A percentile compares a stretch with the other conserved stretches of the same genome.
Conservation (phyloP, 2,113 vertebrate genomes). For the Potamarius usumacintae region DNA sequence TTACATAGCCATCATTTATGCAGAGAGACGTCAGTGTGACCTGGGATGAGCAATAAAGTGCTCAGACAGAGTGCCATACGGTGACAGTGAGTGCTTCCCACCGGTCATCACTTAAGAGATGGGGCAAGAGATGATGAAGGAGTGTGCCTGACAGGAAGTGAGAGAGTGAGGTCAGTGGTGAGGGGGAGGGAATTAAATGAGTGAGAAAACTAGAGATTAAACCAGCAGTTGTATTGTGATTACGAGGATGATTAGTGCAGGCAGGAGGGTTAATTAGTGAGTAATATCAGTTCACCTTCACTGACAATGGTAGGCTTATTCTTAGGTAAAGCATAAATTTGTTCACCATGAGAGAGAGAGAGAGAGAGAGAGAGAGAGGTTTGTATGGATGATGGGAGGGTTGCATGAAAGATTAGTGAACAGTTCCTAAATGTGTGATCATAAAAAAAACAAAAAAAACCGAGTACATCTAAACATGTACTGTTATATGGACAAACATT, state of each 20-base stretch:
- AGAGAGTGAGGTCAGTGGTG: conserved; percentile 53
- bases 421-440: background rate
- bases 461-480: background rate
- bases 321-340: conserved; percentile 10
- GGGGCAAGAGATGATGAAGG: conserved; percentile 33
- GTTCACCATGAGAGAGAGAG: background rate
- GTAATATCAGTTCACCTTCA: conserved; percentile 54
- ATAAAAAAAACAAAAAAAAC: background rate
- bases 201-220: conserved; percentile 46
- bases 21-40: conserved; percentile 62
- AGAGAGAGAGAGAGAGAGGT: background rate
- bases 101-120: conserved; percentile 62
- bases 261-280: conserved; percentile 65
- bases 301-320: conserved; percentile 46
- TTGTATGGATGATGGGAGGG: background rate
- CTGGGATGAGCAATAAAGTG: conserved; percentile 68
- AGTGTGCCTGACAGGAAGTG: conserved; percentile 45
- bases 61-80: conserved; percentile 63
- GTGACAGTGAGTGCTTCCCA: conserved; percentile 68
- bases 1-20: conserved; percentile 76
- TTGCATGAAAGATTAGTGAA: background rate
- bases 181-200: conserved; percentile 45
- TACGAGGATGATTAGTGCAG: conserved; percentile 59
- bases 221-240: conserved; percentile 45
- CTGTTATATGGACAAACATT: background rate